These are phyloP conservation scores for Delichon dasypus DNA, from an alignment of 2,797 vertebrate genomes.

Conservation along the genomic window DNA sequence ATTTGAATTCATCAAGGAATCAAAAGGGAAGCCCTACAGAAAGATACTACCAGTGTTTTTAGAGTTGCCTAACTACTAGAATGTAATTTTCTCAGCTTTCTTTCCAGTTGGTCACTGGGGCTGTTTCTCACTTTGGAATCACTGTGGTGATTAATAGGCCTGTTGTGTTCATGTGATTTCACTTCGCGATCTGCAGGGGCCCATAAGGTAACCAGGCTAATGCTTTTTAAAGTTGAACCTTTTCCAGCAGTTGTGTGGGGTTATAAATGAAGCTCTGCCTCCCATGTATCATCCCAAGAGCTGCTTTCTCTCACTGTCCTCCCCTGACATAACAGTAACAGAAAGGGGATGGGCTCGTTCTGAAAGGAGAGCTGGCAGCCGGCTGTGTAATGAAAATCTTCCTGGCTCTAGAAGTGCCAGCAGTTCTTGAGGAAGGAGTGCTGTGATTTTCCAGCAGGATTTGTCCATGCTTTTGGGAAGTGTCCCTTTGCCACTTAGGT, in stretches of 20 bases:
- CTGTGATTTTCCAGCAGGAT: not conserved
- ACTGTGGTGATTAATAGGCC: slow-evolving; percentile 71
- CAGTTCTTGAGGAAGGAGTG: not conserved
- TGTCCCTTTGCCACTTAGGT: not conserved
- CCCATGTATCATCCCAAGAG: slow-evolving; percentile 69
- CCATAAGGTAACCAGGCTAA: slow-evolving; percentile 70
- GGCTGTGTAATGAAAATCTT: slow-evolving; percentile 4
- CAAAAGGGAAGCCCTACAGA: not conserved
- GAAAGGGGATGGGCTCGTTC: slow-evolving; percentile 40
- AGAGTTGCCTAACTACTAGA: not conserved
- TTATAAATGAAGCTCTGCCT: slow-evolving; percentile 74
- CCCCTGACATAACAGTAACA: slow-evolving; percentile 65
- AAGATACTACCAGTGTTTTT: not conserved
- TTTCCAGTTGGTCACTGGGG: slow-evolving; percentile 32
- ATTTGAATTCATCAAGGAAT: not conserved
- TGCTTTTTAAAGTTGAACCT: slow-evolving; percentile 71
- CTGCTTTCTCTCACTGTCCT: slow-evolving; percentile 77
- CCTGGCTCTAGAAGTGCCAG: not conserved
- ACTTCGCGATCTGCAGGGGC: slow-evolving; percentile 64
- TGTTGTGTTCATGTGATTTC: slow-evolving; percentile 68
- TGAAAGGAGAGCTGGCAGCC: slow-evolving; percentile 30
- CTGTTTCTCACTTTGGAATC: slow-evolving; percentile 64
- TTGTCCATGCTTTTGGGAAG: not conserved
- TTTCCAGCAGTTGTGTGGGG: slow-evolving; percentile 71
- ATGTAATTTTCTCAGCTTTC: slow-evolving; percentile 17